Conservation (phyloP, 2,888 invertebrate species). For the Mylabris sibirica region DNA sequence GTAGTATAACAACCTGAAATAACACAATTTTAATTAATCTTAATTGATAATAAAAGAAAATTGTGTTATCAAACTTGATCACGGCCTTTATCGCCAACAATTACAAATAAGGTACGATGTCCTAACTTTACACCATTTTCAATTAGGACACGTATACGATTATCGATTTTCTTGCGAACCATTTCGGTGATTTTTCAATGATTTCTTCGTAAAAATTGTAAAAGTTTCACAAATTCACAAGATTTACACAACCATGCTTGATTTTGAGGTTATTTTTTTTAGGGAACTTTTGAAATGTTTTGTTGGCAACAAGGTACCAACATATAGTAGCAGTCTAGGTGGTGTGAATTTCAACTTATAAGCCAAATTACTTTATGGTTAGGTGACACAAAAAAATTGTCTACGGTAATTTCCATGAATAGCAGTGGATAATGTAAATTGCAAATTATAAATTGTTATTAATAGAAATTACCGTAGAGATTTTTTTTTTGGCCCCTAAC, state of each 20-base stretch:
- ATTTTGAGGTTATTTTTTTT: neutral
- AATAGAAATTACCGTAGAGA: too few species aligned
- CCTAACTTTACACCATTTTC: slow-evolving; percentile 94
- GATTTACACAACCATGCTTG: neutral
- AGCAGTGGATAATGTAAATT: too few species aligned
- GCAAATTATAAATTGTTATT: too few species aligned
- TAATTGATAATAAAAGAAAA: slow-evolving; percentile 11
- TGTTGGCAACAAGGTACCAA: too few species aligned
- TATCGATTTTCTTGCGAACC: slow-evolving; percentile 96
- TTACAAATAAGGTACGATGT: slow-evolving; percentile 92
- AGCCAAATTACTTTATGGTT: too few species aligned
- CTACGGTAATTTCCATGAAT: too few species aligned
- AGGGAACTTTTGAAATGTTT: neutral
- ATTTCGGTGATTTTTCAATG: slow-evolving; percentile 63
- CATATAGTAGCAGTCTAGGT: too few species aligned
- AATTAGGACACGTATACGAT: slow-evolving; percentile 91
- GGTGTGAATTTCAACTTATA: too few species aligned
- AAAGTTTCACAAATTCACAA: neutral
- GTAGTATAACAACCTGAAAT: slow-evolving; percentile 88
- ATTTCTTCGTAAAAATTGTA: neutral
- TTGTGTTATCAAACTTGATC: slow-evolving; percentile 76
- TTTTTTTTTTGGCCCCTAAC: too few species aligned
- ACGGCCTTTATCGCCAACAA: slow-evolving; percentile 94
- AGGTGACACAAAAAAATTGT: too few species aligned
- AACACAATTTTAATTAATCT: neutral